A percentile compares a stretch with the other conserved stretches of the same genome.
These are phyloP conservation scores for Archips crataeganus DNA, from an alignment of 2,888 invertebrate species.

Conservation along the genomic window DNA sequence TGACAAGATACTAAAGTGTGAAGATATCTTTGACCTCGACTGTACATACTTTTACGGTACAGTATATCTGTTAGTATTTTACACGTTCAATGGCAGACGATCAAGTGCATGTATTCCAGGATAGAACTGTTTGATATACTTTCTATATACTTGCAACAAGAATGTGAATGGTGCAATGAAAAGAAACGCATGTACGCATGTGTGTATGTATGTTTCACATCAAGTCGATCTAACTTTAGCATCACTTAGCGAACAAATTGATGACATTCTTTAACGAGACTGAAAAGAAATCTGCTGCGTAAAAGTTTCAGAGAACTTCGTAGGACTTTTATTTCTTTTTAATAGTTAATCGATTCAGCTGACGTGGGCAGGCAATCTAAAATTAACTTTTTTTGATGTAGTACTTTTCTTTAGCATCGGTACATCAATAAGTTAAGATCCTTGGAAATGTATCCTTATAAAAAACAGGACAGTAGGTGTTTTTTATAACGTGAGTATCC, in stretches of 20 bases:
- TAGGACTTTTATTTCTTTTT: constrained; percentile 23
- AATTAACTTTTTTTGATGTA: neutral
- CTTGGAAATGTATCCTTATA: neutral
- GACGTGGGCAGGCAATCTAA: constrained; percentile 4
- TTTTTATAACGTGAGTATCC: neutral
- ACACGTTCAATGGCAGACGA: too few species aligned
- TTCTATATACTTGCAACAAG: constrained; percentile 4
- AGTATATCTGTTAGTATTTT: too few species aligned
- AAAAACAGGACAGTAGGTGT: neutral
- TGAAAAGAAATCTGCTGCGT: constrained; percentile 20
- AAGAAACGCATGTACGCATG: constrained; percentile 8
- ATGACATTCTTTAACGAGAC: constrained; percentile 33
- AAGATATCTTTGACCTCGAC: too few species aligned
- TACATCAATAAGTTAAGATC: neutral
- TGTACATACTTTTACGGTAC: too few species aligned
- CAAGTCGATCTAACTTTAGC: constrained; percentile 16
- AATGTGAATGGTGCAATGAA: constrained; percentile 5
- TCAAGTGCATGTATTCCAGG: neutral
- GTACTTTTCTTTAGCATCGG: neutral
- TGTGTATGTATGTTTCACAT: constrained; percentile 29
- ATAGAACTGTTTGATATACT: neutral
- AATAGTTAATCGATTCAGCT: constrained; percentile 13
- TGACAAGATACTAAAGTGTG: too few species aligned
- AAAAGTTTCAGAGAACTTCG: constrained; percentile 15
- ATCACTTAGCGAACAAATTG: constrained; percentile 36